These are phyloP conservation scores for Nomada flava DNA, from an alignment of 2,888 invertebrate species.

Conservation along the genomic window DNA sequence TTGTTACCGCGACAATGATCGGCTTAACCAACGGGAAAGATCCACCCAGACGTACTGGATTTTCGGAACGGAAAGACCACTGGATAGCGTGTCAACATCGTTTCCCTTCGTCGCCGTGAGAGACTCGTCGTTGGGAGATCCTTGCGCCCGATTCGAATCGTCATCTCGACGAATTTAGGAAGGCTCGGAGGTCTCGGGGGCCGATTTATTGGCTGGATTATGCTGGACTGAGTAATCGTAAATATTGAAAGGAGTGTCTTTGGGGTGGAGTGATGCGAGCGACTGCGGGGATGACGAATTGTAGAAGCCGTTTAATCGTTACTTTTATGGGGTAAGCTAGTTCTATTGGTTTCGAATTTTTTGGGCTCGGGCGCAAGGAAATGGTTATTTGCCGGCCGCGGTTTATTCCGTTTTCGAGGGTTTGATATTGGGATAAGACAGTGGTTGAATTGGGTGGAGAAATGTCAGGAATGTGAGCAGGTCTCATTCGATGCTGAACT, in stretches of 20 bases:
- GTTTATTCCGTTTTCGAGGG: too few species aligned
- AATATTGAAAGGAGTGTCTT: slow-evolving; percentile 23
- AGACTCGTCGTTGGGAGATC: neutral
- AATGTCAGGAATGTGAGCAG: too few species aligned
- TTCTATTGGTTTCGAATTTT: neutral
- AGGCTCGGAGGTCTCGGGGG: neutral
- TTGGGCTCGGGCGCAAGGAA: neutral
- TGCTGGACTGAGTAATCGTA: slow-evolving; percentile 24
- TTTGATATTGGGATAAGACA: too few species aligned
- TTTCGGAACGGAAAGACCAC: slow-evolving; percentile 59
- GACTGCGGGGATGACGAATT: neutral
- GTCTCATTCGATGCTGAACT: too few species aligned
- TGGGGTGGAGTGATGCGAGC: neutral
- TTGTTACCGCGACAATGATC: slow-evolving; percentile 83
- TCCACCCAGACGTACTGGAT: slow-evolving; percentile 74
- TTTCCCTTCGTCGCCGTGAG: slow-evolving; percentile 43
- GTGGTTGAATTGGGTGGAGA: too few species aligned
- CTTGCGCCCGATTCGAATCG: slow-evolving; percentile 52
- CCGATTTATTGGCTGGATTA: slow-evolving; percentile 49
- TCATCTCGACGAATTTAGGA: slow-evolving; percentile 59
- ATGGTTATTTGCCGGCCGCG: neutral
- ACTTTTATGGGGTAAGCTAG: neutral
- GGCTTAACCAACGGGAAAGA: slow-evolving; percentile 82
- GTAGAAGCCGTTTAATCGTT: neutral
- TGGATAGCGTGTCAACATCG: slow-evolving; percentile 72